These are phyloP conservation scores for Drosophila suzukii DNA, from an alignment of 1,140 invertebrate genomes.

Conservation along the genomic window DNA sequence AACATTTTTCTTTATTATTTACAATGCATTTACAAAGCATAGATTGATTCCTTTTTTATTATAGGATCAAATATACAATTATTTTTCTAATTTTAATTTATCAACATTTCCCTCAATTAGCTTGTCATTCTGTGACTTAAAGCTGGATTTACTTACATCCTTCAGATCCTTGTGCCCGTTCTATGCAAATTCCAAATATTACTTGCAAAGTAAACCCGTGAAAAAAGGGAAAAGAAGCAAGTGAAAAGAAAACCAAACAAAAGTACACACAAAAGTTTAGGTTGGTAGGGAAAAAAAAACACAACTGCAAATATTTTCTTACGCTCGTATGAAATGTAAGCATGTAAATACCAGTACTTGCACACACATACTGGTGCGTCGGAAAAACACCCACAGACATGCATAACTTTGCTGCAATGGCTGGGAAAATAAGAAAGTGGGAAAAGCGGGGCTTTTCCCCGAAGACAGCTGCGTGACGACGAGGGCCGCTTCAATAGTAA, in stretches of 20 bases:
- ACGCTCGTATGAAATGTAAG: conserved; percentile 74
- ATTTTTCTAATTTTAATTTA: background rate
- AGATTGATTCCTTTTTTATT: background rate
- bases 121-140: conserved; percentile 19
- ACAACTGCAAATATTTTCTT: conserved; percentile 78
- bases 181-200: conserved; percentile 58
- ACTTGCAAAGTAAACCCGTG: conserved; percentile 52
- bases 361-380: conserved; percentile 14
- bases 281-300: conserved; percentile 37
- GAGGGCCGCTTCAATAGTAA: conserved; percentile 34
- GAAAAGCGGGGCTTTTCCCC: background rate
- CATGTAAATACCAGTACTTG: conserved; percentile 60
- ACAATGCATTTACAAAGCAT: too few species aligned
- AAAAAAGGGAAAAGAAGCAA: conserved; percentile 9
- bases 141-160: conserved; percentile 8
- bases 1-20: too few species aligned
- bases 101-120: conserved; percentile 21
- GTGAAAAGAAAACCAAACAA: conserved; percentile 71
- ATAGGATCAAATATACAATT: background rate
- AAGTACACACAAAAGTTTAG: conserved; percentile 70
- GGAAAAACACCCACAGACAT: conserved; percentile 36
- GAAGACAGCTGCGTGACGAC: conserved; percentile 36
- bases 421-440: conserved; percentile 20
- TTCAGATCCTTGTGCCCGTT: background rate
- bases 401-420: conserved; percentile 57